Evolutionary conservation across 2,797 vertebrate species (phyloP).

Genomic region (Sphenopsis melanotis): DNA sequence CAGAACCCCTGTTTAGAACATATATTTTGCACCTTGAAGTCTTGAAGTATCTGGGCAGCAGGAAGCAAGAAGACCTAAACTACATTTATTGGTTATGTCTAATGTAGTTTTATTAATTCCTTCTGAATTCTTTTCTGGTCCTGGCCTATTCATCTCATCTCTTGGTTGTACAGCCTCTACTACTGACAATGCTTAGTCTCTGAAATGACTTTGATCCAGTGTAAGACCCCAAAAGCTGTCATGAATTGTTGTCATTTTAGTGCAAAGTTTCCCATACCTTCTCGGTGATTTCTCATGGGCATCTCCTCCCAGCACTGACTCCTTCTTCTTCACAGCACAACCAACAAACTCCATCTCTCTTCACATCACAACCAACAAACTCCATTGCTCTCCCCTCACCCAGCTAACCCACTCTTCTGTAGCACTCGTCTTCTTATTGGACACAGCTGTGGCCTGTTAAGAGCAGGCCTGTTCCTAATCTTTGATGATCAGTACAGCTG

Average conservation of each 20-base stretch:
- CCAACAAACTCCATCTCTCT: too few relatives aligned
- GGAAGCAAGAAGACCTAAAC: not conserved
- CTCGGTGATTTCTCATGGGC: too few relatives aligned
- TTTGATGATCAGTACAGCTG: too few relatives aligned
- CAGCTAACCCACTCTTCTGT: too few relatives aligned
- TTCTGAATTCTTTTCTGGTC: not conserved
- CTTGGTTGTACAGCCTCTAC: not conserved
- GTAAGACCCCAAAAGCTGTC: not conserved
- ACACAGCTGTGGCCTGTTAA: too few relatives aligned
- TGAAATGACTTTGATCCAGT: not conserved
- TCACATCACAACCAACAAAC: too few relatives aligned
- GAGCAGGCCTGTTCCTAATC: too few relatives aligned
- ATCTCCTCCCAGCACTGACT: too few relatives aligned
- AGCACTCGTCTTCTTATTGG: too few relatives aligned
- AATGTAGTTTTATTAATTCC: not conserved
- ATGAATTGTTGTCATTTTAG: not conserved
- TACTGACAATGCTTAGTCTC: not conserved
- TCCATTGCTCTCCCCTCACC: too few relatives aligned
- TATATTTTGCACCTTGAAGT: not conserved
- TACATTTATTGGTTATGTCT: not conserved
- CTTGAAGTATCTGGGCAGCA: not conserved
- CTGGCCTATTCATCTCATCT: not conserved
- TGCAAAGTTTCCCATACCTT: too few relatives aligned
- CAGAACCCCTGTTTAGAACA: not conserved
- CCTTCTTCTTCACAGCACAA: too few relatives aligned